Conservation (phyloP, 1,140 invertebrate genomes). For the Gryon sp. region DNA sequence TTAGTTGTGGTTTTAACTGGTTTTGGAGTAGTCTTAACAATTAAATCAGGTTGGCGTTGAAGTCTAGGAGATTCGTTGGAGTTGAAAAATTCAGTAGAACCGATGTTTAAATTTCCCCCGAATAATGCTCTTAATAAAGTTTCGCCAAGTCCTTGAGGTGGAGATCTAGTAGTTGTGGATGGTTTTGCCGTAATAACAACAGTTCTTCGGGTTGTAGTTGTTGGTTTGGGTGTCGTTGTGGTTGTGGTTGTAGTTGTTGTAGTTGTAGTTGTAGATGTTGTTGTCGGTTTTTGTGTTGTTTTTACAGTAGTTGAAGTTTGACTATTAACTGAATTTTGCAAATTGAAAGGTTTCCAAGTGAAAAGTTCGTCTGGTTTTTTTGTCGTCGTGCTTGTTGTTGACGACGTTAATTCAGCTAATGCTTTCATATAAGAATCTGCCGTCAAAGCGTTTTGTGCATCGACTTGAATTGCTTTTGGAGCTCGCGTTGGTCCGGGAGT, state of each 20-base stretch:
- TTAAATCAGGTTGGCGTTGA: conserved; percentile 27
- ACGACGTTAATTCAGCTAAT: conserved; percentile 23
- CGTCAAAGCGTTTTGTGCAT: conserved; percentile 64
- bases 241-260: conserved; percentile 18
- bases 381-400: conserved; percentile 52
- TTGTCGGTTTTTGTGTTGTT: not conserved
- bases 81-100: conserved; percentile 28
- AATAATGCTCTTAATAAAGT: conserved; percentile 72
- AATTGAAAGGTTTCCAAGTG: conserved; percentile 57
- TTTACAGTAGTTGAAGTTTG: conserved; percentile 10
- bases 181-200: conserved; percentile 65
- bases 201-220: conserved; percentile 46
- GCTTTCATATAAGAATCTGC: conserved; percentile 16
- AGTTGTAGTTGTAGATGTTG: conserved; percentile 44
- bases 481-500: conserved; percentile 70
- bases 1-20: conserved; percentile 48
- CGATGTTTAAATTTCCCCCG: conserved; percentile 66
- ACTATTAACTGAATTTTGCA: conserved; percentile 7
- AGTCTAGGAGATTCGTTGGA: conserved; percentile 11
- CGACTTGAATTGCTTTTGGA: conserved; percentile 72
- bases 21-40: conserved; percentile 21
- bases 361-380: conserved; percentile 11
- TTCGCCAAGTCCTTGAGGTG: conserved; percentile 68
- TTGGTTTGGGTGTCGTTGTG: conserved; percentile 40
- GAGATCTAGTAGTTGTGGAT: conserved; percentile 57